These are phyloP conservation scores for Marmota monax DNA, from an alignment of 2,113 vertebrate genomes.

Conservation along the genomic window DNA sequence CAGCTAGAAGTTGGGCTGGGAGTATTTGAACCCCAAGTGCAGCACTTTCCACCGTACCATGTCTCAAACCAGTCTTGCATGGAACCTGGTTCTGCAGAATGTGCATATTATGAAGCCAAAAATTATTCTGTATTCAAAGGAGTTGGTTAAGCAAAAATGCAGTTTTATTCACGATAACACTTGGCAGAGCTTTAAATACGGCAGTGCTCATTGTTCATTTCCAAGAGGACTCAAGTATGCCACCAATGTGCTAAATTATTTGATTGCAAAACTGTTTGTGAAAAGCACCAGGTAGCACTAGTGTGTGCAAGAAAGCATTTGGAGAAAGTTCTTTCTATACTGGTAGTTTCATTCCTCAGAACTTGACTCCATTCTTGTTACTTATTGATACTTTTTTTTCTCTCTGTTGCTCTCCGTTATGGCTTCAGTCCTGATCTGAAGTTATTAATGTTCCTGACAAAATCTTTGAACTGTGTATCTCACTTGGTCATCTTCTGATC, in stretches of 20 bases:
- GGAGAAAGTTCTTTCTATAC: not conserved
- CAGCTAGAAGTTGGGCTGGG: not conserved
- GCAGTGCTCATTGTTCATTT: not conserved
- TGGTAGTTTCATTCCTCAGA: not conserved
- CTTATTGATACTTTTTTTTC: not conserved
- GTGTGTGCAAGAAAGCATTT: not conserved
- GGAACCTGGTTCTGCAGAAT: not conserved
- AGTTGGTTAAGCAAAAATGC: not conserved
- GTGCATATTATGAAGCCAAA: accelerated
- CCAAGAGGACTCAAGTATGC: not conserved
- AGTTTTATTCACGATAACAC: not conserved
- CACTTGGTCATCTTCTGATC: not conserved
- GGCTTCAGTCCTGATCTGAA: not conserved
- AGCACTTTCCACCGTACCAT: not conserved
- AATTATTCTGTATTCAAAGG: not conserved
- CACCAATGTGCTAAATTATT: not conserved
- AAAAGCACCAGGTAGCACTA: not conserved
- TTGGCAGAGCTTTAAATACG: not conserved
- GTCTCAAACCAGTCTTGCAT: not conserved
- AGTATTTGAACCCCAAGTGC: not conserved
- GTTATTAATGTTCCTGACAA: not conserved
- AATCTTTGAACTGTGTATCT: not conserved
- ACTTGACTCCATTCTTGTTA: not conserved
- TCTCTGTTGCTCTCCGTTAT: not conserved
- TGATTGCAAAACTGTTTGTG: not conserved